Evolutionary conservation across 2,888 invertebrate genomes (phyloP).

Genomic region (Euzophera pinguis): DNA sequence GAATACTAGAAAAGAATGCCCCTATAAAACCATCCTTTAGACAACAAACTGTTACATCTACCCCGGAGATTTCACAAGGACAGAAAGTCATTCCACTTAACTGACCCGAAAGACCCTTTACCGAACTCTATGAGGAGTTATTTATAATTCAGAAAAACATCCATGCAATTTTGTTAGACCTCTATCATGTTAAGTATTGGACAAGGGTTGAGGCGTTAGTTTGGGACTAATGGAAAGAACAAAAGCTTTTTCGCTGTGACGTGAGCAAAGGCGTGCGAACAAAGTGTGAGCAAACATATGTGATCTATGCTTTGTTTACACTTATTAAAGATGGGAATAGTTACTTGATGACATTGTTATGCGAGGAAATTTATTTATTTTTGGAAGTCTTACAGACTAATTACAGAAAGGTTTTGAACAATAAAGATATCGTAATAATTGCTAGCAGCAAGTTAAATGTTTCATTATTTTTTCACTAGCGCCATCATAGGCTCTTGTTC

Average conservation of each 20-base stretch:
- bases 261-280: constrained; percentile 55
- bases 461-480: too few species aligned
- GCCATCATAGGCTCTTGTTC: too few species aligned
- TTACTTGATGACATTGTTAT: background rate
- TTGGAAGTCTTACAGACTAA: too few species aligned
- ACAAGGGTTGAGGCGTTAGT: constrained; percentile 36
- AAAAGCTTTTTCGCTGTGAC: constrained; percentile 40
- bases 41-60: background rate
- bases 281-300: constrained; percentile 52
- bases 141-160: constrained; percentile 22
- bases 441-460: too few species aligned
- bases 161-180: constrained; percentile 28
- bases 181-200: constrained; percentile 33
- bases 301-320: constrained; percentile 31
- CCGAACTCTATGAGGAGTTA: constrained; percentile 3
- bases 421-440: too few species aligned
- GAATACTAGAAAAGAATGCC: too few species aligned
- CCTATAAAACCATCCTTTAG: background rate
- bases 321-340: background rate
- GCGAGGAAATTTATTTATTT: too few species aligned
- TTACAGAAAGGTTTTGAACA: too few species aligned
- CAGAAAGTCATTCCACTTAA: constrained; percentile 6
- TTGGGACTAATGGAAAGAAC: constrained; percentile 51
- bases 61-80: constrained; percentile 1
- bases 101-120: constrained; percentile 5